Evolutionary conservation across 2,113 vertebrate genomes (phyloP).

Genomic region (Erpornis zantholeuca): DNA sequence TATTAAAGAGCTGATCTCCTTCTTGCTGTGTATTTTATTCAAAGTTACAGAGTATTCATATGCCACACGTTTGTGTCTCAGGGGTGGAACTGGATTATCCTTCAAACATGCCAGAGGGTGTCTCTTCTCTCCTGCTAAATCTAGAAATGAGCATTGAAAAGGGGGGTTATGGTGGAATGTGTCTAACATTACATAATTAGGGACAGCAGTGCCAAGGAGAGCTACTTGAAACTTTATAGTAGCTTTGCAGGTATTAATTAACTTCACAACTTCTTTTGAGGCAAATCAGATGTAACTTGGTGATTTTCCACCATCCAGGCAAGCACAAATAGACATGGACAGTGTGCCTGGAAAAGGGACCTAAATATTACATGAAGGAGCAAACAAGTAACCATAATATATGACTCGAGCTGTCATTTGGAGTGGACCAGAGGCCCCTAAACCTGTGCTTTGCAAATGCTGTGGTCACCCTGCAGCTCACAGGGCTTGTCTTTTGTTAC

Average conservation of each 20-base stretch:
- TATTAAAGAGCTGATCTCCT: neutral
- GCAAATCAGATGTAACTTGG: neutral
- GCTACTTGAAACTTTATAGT: neutral
- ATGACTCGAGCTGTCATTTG: neutral
- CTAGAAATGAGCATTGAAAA: neutral
- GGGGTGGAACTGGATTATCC: conserved; percentile 1
- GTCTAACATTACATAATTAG: neutral
- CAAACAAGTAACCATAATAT: neutral
- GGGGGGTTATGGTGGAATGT: neutral
- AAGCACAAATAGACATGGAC: neutral
- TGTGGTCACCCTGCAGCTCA: neutral
- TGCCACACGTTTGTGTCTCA: neutral
- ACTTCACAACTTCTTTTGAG: neutral
- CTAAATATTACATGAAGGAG: neutral
- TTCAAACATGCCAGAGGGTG: neutral
- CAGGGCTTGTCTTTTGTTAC: neutral
- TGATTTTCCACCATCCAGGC: neutral
- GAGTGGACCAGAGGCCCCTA: neutral
- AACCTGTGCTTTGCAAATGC: neutral
- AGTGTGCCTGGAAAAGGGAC: neutral
- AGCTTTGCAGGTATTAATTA: neutral
- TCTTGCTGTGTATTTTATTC: neutral
- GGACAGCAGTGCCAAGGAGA: neutral
- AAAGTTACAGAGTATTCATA: rapidly evolving
- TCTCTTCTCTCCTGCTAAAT: conserved; percentile 9